Percentiles rank a stretch among this genome's conserved stretches.
These are phyloP conservation scores for Chrysina gloriosa DNA, from an alignment of 2,888 invertebrate species.

Conservation along the genomic window DNA sequence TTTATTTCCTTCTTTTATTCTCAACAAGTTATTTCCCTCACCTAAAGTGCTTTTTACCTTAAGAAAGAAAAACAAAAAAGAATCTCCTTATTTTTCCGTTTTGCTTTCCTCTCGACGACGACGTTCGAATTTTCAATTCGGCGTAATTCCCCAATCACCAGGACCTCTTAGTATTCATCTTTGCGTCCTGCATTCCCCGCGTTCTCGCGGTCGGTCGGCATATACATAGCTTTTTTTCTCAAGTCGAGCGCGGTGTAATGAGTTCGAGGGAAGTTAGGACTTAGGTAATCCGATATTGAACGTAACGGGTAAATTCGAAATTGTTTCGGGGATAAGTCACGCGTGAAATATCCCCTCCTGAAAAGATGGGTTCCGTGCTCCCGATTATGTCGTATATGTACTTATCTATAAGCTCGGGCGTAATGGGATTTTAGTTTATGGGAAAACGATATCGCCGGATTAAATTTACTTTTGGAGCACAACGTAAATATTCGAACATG, in stretches of 20 bases:
- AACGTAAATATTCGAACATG: no score
- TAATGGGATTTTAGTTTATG: neutral
- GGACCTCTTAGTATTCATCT: neutral
- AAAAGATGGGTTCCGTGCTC: no score
- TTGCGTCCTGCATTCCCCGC: neutral
- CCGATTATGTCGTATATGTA: no score
- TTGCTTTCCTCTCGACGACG: no score
- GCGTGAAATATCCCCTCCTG: neutral
- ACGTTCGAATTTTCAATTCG: neutral
- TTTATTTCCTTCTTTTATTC: no score
- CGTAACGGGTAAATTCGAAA: neutral
- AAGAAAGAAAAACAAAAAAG: no score
- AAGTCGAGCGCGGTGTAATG: neutral
- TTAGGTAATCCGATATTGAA: neutral
- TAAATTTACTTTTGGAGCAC: neutral
- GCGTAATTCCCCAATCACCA: neutral
- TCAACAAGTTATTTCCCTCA: neutral
- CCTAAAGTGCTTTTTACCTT: conserved; percentile 2
- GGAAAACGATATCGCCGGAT: neutral
- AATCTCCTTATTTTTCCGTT: conserved; percentile 1
- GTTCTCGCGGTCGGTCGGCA: no score
- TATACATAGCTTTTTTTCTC: neutral
- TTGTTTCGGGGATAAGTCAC: neutral
- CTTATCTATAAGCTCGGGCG: no score
- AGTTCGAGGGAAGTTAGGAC: neutral